phyloP scores from a whole-genome alignment of 92 coral and sea anemone genomes.

The Paramuricea clavata region DNA sequence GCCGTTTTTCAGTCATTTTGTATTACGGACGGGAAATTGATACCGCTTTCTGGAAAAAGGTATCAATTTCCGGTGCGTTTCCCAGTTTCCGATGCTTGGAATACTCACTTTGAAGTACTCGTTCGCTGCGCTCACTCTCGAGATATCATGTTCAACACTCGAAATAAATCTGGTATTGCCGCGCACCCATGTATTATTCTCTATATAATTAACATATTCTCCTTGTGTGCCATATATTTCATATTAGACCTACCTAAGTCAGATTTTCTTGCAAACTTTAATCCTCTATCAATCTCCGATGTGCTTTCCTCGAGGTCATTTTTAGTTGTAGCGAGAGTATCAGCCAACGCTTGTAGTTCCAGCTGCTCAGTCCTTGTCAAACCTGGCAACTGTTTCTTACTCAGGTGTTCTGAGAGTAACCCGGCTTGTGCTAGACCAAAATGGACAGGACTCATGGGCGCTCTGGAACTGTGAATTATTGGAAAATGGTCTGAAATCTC shows the following conservation, averaged over 20 bases:
- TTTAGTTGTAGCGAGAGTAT: slow-evolving; percentile 95
- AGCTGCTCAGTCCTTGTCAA: slow-evolving; percentile 94
- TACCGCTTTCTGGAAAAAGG: no score
- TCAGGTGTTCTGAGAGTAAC: slow-evolving; percentile 87
- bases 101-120: no score
- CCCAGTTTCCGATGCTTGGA: no score
- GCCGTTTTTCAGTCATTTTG: no score
- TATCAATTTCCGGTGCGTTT: no score
- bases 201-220: no score
- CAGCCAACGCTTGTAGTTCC: slow-evolving; percentile 94
- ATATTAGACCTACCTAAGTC: slow-evolving; percentile 49
- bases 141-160: no score
- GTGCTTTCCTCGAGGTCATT: slow-evolving; percentile 95
- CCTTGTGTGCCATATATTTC: no score
- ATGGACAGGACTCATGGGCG: slow-evolving; percentile 59
- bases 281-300: slow-evolving; percentile 89
- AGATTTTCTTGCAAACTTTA: slow-evolving; percentile 94
- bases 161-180: no score
- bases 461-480: not conserved
- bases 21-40: no score
- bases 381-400: slow-evolving; percentile 93
- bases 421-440: slow-evolving; percentile 91
- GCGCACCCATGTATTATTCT: no score
- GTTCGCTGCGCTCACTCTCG: no score
- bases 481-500: slow-evolving; percentile 3